phyloP scores from a whole-genome alignment of 2,797 vertebrate genomes.

The Sebastes itinus region DNA sequence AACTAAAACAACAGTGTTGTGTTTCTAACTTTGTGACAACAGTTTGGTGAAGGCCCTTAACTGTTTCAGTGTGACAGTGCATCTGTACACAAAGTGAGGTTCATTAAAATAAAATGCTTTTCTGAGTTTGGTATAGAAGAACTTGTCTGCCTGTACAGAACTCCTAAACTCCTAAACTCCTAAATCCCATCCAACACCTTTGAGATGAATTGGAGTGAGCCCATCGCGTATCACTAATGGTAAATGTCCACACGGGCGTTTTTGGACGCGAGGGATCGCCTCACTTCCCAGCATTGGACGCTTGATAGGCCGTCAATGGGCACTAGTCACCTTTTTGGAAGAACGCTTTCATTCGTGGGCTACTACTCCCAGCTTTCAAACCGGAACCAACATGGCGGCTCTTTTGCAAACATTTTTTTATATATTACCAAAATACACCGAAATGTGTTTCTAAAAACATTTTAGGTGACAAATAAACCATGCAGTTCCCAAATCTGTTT shows the following conservation, averaged over 20 bases:
- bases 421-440: too few relatives aligned
- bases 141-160: neutral
- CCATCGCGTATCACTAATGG: neutral
- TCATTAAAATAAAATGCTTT: neutral
- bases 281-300: too few relatives aligned
- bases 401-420: too few relatives aligned
- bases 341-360: too few relatives aligned
- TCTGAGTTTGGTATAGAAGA: neutral
- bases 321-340: accelerated
- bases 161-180: neutral
- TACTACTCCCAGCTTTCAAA: too few relatives aligned
- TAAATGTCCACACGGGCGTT: too few relatives aligned
- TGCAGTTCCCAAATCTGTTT: too few relatives aligned
- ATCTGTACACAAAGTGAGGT: neutral
- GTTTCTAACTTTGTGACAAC: neutral
- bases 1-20: neutral
- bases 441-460: too few relatives aligned
- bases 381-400: accelerated
- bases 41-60: neutral
- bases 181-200: neutral
- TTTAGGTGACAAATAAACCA: too few relatives aligned
- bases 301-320: accelerated
- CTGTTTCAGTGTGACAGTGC: neutral
- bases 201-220: neutral
- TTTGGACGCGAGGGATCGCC: too few relatives aligned